Percentiles rank a stretch among this genome's conserved stretches.
phyloP scores from a whole-genome alignment of 1,140 invertebrate genomes.

The Nephotettix cincticeps region DNA sequence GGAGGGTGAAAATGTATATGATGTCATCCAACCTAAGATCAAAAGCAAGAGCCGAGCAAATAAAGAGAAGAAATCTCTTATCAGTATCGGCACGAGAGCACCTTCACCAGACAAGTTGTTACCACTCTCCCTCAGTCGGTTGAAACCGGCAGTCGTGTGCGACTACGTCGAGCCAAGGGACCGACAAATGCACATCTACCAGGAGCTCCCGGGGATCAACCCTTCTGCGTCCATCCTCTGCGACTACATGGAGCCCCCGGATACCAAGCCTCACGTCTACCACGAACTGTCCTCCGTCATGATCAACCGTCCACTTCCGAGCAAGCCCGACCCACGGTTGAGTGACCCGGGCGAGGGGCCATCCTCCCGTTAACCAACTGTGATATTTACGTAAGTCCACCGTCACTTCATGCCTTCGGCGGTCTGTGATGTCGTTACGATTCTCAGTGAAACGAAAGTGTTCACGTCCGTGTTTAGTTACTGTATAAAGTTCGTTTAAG shows the following conservation, averaged over 20 bases:
- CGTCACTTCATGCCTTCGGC: slow-evolving; percentile 2
- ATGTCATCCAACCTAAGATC: slow-evolving; percentile 55
- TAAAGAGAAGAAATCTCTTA: slow-evolving; percentile 33
- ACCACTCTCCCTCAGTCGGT: slow-evolving; percentile 40
- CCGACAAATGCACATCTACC: slow-evolving; percentile 51
- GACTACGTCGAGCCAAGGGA: slow-evolving; percentile 58
- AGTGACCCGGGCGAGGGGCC: slow-evolving; percentile 48
- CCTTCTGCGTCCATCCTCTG: slow-evolving; percentile 43
- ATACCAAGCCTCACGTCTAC: slow-evolving; percentile 52
- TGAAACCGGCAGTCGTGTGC: slow-evolving; percentile 43
- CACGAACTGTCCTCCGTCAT: slow-evolving; percentile 52
- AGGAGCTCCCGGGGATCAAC: slow-evolving; percentile 46
- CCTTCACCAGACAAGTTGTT: slow-evolving; percentile 61
- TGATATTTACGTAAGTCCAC: slow-evolving; percentile 28
- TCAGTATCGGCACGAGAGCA: slow-evolving; percentile 59
- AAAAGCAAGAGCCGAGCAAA: slow-evolving; percentile 46
- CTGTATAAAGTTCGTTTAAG: neutral
- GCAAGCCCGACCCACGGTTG: slow-evolving; percentile 56
- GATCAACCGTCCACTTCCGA: slow-evolving; percentile 66
- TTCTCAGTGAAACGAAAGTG: neutral
- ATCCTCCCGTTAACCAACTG: slow-evolving; percentile 29
- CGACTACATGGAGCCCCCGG: slow-evolving; percentile 55
- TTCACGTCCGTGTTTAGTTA: neutral
- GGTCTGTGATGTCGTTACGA: neutral
- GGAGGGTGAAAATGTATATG: slow-evolving; percentile 59